phyloP scores from a whole-genome alignment of 2,888 invertebrate genomes.

The Megastigmus dorsalis region DNA sequence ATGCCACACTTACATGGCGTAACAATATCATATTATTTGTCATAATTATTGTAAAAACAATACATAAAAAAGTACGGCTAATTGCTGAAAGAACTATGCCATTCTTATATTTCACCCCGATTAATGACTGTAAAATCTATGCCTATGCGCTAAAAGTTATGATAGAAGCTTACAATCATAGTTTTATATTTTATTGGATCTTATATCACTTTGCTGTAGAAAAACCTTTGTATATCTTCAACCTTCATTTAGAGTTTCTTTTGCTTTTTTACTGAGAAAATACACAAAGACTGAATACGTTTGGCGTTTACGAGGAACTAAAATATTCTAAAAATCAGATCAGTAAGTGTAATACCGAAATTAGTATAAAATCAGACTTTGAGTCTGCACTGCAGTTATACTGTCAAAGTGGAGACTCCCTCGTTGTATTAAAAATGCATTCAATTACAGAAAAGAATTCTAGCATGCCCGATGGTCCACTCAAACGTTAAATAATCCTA shows the following conservation, averaged over 20 bases:
- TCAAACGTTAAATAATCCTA: slow-evolving; percentile 41
- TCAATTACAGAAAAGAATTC: slow-evolving; percentile 39
- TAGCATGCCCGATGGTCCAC: slow-evolving; percentile 37
- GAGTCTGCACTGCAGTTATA: slow-evolving; percentile 39
- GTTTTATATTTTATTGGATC: slow-evolving; percentile 40
- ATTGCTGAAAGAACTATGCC: slow-evolving; percentile 36
- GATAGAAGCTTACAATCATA: slow-evolving; percentile 46
- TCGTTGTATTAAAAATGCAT: slow-evolving; percentile 49
- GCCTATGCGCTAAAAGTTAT: slow-evolving; percentile 38
- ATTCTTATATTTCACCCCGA: slow-evolving; percentile 27
- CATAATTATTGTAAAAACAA: slow-evolving; percentile 51
- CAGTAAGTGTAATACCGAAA: slow-evolving; percentile 48
- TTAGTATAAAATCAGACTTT: slow-evolving; percentile 49
- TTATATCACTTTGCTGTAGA: slow-evolving; percentile 43
- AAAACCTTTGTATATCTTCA: slow-evolving; percentile 37
- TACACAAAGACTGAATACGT: slow-evolving; percentile 39
- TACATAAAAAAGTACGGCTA: slow-evolving; percentile 51
- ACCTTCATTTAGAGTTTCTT: slow-evolving; percentile 34
- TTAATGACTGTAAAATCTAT: slow-evolving; percentile 32
- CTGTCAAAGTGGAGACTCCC: slow-evolving; percentile 36
- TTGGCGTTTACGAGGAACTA: slow-evolving; percentile 50
- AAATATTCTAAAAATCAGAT: slow-evolving; percentile 47
- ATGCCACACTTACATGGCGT: slow-evolving; percentile 52
- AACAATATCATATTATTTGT: slow-evolving; percentile 55
- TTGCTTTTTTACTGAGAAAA: slow-evolving; percentile 11